Percentiles rank a stretch among this genome's conserved stretches.
These are phyloP conservation scores for Liparis tanakae DNA, from an alignment of 2,797 vertebrate genomes.

Conservation along the genomic window DNA sequence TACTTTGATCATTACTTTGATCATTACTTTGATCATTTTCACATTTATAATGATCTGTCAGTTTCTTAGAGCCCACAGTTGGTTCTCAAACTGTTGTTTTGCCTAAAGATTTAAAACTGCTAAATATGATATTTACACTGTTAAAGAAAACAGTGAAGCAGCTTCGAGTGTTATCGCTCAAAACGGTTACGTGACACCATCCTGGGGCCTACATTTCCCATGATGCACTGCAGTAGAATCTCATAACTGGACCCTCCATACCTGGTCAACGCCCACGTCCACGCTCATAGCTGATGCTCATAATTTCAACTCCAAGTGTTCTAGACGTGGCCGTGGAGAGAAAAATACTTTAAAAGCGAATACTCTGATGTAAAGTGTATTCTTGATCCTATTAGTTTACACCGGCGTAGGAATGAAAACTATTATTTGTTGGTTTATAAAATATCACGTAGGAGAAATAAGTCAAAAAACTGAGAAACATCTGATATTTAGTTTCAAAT, in stretches of 20 bases:
- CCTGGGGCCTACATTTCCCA: not conserved
- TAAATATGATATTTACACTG: not conserved
- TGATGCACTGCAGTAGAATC: not conserved
- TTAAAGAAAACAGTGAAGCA: not conserved
- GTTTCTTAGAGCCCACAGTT: not conserved
- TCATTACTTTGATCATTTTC: too few species aligned
- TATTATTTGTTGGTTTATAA: not conserved
- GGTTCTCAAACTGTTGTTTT: not conserved
- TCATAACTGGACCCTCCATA: not conserved
- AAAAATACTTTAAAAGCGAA: not conserved
- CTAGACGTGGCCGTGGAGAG: not conserved
- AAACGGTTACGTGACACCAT: not conserved
- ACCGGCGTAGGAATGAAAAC: not conserved
- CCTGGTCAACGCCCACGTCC: not conserved
- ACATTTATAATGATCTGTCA: too few species aligned
- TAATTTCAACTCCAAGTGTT: not conserved
- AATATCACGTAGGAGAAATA: not conserved
- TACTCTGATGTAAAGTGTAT: not conserved
- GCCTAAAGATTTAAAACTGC: not conserved
- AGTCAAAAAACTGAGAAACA: not conserved
- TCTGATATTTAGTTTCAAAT: not conserved
- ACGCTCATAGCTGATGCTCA: not conserved
- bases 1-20: too few species aligned
- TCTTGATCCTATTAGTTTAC: not conserved
- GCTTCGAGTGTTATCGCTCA: not conserved